Evolutionary conservation across 2,888 invertebrate genomes (phyloP), one percentile per base, ranked within the genome.

Genomic region (Tolmerus cingulatus): DNA sequence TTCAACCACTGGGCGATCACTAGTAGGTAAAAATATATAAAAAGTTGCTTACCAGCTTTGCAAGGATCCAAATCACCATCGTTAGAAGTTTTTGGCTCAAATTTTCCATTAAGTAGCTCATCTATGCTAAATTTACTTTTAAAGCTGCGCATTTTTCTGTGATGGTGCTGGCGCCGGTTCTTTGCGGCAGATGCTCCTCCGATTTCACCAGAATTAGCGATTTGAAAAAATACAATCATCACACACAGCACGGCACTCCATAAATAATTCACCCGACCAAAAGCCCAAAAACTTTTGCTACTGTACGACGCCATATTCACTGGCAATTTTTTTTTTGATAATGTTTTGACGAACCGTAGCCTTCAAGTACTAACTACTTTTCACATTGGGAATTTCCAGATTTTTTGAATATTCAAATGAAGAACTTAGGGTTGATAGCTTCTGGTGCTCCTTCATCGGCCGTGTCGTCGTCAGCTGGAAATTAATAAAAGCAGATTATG

Each of bases 41-140:
- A 66, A 66, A 27, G 4, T 23, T 23, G 93, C 95, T 95, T 93
- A 97, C 97, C 96, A 91, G 97, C 96, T 94, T 97, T 97, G 93
- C 97, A 97, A 87, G 97, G 96, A 93, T 97, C 97, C 94, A 96
- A 93, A 91, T 97, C 96, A 89, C 96, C 92, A 91, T 97, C 97
- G 89, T 94, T 94, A 76, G 96, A 96, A 88, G 95, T 94, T 91
- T 95, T 95, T 88, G 93, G 93, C 77, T 95, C 95, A 90, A 96
- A 97, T 89, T 94, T 93, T 87, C 93, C 94, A 86, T 93, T 94
- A 90, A 96, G 91, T 89, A 97, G 92, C 90, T 97, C 95, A 37
- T 96, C 95, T 91, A 95, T 94, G 86, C 95, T 95, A 91, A 94
- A 96, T 89, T 92, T 92, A 90, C 92, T 92, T 87, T 90, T 91